phyloP scores from a whole-genome alignment of 2,888 invertebrate species.

The Dolichopus griseipennis region DNA sequence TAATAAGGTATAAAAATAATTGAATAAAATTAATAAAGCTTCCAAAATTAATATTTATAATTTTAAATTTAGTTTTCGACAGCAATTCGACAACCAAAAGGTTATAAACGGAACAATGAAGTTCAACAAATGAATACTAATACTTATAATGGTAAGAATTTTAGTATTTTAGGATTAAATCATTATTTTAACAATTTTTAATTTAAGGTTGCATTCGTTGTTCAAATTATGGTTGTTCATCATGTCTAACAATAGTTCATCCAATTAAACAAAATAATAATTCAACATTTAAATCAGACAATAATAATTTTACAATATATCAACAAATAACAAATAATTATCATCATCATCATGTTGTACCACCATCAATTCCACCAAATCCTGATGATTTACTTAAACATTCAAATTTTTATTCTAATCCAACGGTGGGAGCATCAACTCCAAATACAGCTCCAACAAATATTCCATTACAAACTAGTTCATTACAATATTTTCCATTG shows the following conservation, averaged over 20 bases:
- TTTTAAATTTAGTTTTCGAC: not conserved
- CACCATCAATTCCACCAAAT: not conserved
- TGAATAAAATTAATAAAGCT: not conserved
- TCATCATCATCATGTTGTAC: slow-evolving; percentile 8
- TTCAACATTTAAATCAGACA: not conserved
- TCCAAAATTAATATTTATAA: not conserved
- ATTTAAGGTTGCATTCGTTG: slow-evolving; percentile 4
- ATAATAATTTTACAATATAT: not conserved
- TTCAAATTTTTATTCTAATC: not conserved
- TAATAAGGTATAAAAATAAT: not conserved
- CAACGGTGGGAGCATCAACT: not conserved
- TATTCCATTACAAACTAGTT: not conserved
- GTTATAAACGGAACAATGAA: not conserved
- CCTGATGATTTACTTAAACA: not conserved
- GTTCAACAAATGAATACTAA: not conserved
- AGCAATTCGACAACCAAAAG: not conserved
- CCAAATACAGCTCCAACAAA: not conserved
- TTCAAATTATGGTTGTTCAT: slow-evolving; percentile 7
- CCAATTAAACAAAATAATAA: not conserved
- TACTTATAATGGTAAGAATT: slow-evolving; percentile 8
- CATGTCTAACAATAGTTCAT: not conserved
- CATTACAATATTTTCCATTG: not conserved
- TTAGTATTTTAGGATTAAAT: not conserved
- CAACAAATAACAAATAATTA: slow-evolving; percentile 7
- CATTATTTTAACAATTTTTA: not conserved